These are phyloP conservation scores for Setipinna tenuifilis DNA, from an alignment of 2,797 vertebrate species.

Conservation along the genomic window DNA sequence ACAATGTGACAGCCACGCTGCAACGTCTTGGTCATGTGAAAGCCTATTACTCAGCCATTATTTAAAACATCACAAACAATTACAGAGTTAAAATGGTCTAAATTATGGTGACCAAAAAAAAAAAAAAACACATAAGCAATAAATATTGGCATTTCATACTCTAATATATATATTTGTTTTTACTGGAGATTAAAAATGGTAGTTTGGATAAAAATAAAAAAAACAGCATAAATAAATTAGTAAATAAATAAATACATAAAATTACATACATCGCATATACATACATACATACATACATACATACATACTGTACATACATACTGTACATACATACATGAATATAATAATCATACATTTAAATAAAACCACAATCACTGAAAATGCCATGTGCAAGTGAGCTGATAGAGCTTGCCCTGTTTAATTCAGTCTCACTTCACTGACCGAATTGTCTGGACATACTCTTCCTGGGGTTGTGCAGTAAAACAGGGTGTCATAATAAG, in stretches of 20 bases:
- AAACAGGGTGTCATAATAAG: neutral
- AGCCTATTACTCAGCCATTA: neutral
- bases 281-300: neutral
- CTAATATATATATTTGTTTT: neutral
- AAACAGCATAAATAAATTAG: neutral
- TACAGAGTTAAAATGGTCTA: neutral
- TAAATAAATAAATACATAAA: neutral
- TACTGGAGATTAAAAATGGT: neutral
- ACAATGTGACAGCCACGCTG: neutral
- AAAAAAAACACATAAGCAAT: neutral
- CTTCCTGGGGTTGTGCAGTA: neutral
- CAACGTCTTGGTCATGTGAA: neutral
- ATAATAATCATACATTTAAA: neutral
- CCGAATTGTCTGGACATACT: neutral
- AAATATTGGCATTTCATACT: neutral
- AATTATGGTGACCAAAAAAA: neutral
- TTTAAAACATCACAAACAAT: neutral
- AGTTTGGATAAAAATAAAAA: neutral
- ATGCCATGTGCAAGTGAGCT: neutral
- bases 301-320: neutral
- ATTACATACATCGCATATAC: too few relatives aligned
- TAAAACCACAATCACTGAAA: neutral
- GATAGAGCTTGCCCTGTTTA: neutral
- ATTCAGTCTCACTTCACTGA: neutral
- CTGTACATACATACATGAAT: neutral